phyloP scores from a whole-genome alignment of 2,797 vertebrate species.

The Meda fulgida region DNA sequence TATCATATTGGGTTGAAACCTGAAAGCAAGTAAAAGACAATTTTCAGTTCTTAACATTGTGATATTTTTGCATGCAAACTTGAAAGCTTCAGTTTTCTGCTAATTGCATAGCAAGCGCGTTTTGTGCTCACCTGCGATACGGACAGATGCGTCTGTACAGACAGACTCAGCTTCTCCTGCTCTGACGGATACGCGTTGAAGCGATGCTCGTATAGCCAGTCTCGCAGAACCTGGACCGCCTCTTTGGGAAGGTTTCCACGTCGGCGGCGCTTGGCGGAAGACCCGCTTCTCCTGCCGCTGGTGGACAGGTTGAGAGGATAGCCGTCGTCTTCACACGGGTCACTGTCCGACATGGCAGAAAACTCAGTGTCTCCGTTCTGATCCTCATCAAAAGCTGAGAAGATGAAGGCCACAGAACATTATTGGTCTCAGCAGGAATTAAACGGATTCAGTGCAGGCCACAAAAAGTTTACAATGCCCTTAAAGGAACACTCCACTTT shows the following conservation, averaged over 20 bases:
- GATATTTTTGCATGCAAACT: not conserved
- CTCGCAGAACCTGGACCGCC: constrained; percentile 91
- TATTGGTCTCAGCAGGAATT: not conserved
- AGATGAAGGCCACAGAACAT: constrained; percentile 28
- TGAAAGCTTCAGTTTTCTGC: not conserved
- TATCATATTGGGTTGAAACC: not conserved
- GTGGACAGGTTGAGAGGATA: constrained; percentile 81
- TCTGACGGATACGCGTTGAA: constrained; percentile 97
- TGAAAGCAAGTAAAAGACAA: not conserved
- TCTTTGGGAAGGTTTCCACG: constrained; percentile 96
- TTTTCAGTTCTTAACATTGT: not conserved
- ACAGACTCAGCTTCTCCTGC: constrained; percentile 93
- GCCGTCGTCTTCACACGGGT: constrained; percentile 84
- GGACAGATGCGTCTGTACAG: constrained; percentile 88
- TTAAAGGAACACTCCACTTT: not conserved
- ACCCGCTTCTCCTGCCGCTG: constrained; percentile 64
- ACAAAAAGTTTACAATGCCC: not conserved
- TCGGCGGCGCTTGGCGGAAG: constrained; percentile 87
- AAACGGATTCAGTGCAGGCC: not conserved
- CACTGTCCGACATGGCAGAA: constrained; percentile 87
- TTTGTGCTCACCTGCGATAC: constrained; percentile 87
- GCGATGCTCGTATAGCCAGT: constrained; percentile 94
- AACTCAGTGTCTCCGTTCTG: constrained; percentile 72
- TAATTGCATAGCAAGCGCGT: rapidly evolving
- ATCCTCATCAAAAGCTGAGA: constrained; percentile 78